These are phyloP conservation scores for Strigamia maritima DNA, from an alignment of 2,888 invertebrate species.

Conservation along the genomic window DNA sequence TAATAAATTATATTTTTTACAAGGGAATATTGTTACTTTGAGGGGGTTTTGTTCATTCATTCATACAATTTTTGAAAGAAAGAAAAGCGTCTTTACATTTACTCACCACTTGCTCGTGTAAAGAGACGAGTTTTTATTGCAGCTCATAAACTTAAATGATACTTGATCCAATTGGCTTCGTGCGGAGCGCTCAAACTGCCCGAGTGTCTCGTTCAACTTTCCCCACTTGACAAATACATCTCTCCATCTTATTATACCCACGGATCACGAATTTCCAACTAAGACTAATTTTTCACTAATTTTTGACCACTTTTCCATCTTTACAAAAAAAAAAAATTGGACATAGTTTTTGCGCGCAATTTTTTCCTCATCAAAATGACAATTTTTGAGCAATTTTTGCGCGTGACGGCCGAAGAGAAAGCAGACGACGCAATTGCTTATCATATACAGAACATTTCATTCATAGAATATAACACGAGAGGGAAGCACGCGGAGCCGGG, in stretches of 20 bases:
- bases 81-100: slow-evolving; percentile 21
- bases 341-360: not conserved
- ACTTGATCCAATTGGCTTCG: slow-evolving; percentile 42
- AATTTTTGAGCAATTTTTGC: not conserved
- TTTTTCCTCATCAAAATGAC: not conserved
- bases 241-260: not conserved
- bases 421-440: slow-evolving; percentile 39
- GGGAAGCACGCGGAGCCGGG: slow-evolving; percentile 32
- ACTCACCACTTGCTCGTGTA: not conserved
- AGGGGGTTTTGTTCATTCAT: slow-evolving; percentile 2
- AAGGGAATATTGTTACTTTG: not conserved
- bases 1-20: not conserved
- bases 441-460: slow-evolving; percentile 4
- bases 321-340: not conserved
- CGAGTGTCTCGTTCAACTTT: slow-evolving; percentile 17
- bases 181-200: slow-evolving; percentile 36
- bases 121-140: slow-evolving; percentile 41
- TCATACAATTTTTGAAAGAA: slow-evolving; percentile 9
- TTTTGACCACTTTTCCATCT: not conserved
- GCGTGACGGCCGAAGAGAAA: not conserved
- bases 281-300: not conserved
- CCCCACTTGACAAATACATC: slow-evolving; percentile 11
- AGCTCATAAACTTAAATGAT: slow-evolving; percentile 43
- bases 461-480: slow-evolving; percentile 32
- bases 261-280: not conserved